Base-by-base conservation (phyloP, 64 coral and sea anemone species). In the Montipora sp. region DNA sequence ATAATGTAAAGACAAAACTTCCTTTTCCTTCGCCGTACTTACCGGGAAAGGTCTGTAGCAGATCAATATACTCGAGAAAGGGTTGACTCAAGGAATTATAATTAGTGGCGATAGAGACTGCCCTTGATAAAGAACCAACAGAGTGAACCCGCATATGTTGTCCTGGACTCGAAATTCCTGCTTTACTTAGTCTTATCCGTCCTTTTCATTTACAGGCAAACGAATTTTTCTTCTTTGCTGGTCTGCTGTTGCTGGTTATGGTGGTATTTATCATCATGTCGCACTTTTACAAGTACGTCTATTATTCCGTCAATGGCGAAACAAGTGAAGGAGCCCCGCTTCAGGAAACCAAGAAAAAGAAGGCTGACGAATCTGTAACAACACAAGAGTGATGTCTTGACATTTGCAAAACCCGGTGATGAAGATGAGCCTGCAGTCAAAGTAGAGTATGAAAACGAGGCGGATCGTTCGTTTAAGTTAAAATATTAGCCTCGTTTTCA, bases 161-260 rank as follows among this genome's bases (percentile, higher is more conserved):
- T n/a, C n/a, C n/a, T n/a, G n/a, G n/a, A n/a, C n/a, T n/a, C n/a
- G n/a, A n/a, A n/a, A n/a, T n/a, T n/a, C n/a, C n/a, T n/a, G 59
- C 14, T 63, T 63, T 14, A 36, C 27, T 36, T 36, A 36, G 27
- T 36, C 27, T 36, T 36, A 36, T 36, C 27, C 27, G 27, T 63
- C 5, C 71, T 74, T 14, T 94, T 88, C 13, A 8, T 1, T 90
- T 94, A 51, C 51, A 98, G 96, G 96, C 96, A 7, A 57, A 90
- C 77, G 96, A 98, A 69, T 98, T 98, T 83, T 98, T 98, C 89
- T 98, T 98, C 73, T 98, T 98, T 73, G 87, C 96, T 11, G 96
- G 96, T 4, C 59, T 98, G 1, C 48, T 98, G 71, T 87, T 87
- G 9, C 48, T 95, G 22, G 96, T 98, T 8, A 47, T 93, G 43